A percentile compares a stretch with the other conserved stretches of the same genome.
Evolutionary conservation across 2,113 vertebrate genomes (phyloP).

Genomic region (Perca schrenkii): DNA sequence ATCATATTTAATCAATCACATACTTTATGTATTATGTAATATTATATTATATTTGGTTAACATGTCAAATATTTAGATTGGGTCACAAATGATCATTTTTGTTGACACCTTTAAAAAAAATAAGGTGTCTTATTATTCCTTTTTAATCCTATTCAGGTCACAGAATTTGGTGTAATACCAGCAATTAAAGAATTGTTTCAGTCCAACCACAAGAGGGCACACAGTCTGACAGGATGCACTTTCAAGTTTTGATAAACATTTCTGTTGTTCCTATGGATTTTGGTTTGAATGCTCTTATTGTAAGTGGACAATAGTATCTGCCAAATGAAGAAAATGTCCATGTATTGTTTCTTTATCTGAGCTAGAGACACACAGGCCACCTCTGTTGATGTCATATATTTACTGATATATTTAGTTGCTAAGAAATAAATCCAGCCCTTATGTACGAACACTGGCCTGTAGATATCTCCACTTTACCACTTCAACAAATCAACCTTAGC

Average conservation of each 20-base stretch:
- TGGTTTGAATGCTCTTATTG: background rate
- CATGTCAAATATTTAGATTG: background rate
- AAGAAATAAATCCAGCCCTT: background rate
- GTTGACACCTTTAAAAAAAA: background rate
- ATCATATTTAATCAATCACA: background rate
- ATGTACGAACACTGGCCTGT: background rate
- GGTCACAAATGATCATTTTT: background rate
- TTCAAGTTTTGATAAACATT: background rate
- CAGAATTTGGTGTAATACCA: background rate
- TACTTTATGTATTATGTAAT: background rate
- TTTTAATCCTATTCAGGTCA: background rate
- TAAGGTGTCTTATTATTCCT: too few species aligned
- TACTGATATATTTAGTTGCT: background rate
- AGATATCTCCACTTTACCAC: background rate
- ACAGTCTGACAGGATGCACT: background rate
- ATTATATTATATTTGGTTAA: too few species aligned
- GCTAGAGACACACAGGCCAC: background rate
- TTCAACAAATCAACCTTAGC: background rate
- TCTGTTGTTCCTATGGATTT: background rate
- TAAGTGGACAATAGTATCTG: background rate
- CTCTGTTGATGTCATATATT: background rate
- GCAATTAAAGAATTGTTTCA: background rate
- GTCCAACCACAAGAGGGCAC: conserved; percentile 26
- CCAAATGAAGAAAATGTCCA: background rate
- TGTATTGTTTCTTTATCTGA: background rate